Conservation (phyloP, 2,113 vertebrate genomes). For the Procavia capensis region DNA sequence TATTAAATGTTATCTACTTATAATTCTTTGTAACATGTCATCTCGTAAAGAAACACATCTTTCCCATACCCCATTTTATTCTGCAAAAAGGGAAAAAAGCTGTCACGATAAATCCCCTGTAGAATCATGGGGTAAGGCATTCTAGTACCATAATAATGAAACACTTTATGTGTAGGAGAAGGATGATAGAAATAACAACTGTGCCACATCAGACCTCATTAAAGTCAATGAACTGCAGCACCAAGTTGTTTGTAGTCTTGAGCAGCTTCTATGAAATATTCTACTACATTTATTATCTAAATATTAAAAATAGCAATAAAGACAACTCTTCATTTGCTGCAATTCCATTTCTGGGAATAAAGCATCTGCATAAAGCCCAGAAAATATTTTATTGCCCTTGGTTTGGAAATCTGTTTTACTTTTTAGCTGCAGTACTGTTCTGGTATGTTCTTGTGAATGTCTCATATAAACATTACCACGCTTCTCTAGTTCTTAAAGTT, state of each 20-base stretch:
- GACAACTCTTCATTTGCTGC: constrained; percentile 2
- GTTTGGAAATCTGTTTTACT: constrained; percentile 46
- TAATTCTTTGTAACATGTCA: not conserved
- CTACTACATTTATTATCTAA: constrained; percentile 57
- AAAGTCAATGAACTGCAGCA: constrained; percentile 17
- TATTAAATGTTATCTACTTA: not conserved
- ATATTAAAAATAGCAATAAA: constrained; percentile 52
- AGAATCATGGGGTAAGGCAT: constrained; percentile 54
- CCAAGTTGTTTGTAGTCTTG: not conserved
- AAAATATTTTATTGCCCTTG: not conserved
- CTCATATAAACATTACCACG: not conserved
- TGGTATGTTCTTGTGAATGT: not conserved
- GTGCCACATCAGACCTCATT: constrained; percentile 62
- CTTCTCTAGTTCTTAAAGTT: constrained; percentile 7
- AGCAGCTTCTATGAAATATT: constrained; percentile 48
- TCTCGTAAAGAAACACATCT: constrained; percentile 36
- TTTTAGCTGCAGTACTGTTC: not conserved
- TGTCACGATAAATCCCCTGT: constrained; percentile 75
- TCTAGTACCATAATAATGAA: constrained; percentile 77
- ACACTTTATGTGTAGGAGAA: constrained; percentile 72
- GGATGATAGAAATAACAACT: constrained; percentile 78
- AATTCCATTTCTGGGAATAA: constrained; percentile 39
- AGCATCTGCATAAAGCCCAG: constrained; percentile 27
- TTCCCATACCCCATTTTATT: not conserved
- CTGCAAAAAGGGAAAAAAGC: not conserved